These are phyloP conservation scores for Falco peregrinus DNA, from an alignment of 2,797 vertebrate genomes.

Conservation along the genomic window DNA sequence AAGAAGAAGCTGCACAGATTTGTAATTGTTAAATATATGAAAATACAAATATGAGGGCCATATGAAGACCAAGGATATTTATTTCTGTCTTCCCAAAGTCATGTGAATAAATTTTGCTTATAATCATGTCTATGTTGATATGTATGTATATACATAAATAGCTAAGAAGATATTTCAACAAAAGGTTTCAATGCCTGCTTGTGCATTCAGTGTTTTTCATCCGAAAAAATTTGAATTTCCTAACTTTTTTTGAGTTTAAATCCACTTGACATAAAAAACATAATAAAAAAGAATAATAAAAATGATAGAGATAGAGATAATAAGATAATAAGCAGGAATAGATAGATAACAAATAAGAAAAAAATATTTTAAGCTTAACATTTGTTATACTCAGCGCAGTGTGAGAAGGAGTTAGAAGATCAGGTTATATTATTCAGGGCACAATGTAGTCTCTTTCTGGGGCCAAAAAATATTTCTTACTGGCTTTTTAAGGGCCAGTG, in stretches of 20 bases:
- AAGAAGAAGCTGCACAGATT: background rate
- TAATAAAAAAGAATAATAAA: background rate
- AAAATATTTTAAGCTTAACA: background rate
- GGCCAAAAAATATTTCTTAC: background rate
- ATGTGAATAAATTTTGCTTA: background rate
- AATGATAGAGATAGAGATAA: background rate
- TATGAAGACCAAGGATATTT: background rate
- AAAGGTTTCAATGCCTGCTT: background rate
- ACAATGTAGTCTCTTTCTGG: background rate
- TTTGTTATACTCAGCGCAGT: background rate
- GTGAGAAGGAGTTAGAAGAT: background rate
- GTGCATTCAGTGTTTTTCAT: background rate
- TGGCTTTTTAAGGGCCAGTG: background rate
- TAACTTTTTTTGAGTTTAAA: background rate
- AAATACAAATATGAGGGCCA: background rate
- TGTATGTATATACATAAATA: background rate
- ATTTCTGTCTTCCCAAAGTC: background rate
- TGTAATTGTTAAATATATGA: background rate
- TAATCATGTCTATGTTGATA: background rate
- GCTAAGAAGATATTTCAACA: background rate
- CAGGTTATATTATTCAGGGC: background rate
- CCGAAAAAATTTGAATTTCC: background rate
- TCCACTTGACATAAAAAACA: background rate
- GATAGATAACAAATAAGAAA: background rate
- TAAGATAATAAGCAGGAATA: background rate